Evolutionary conservation across 1,140 invertebrate genomes (phyloP).

Genomic region (Euwallacea fornicatus): DNA sequence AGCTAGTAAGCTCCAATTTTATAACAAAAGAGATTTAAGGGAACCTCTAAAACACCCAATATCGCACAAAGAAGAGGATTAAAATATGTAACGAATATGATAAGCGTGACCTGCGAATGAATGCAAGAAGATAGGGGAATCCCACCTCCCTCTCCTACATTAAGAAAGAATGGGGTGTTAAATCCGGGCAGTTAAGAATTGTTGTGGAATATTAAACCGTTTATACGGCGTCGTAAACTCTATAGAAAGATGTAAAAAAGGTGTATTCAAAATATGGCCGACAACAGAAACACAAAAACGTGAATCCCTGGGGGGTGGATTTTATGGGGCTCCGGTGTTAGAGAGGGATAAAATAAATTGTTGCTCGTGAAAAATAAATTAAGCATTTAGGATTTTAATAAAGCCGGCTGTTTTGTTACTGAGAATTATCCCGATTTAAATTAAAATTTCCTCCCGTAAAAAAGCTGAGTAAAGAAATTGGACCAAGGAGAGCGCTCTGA

Average conservation of each 20-base stretch:
- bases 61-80: neutral
- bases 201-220: slow-evolving; percentile 1
- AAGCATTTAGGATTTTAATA: neutral
- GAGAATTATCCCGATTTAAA: neutral
- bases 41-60: neutral
- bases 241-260: slow-evolving; percentile 1
- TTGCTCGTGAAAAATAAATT: slow-evolving; percentile 6
- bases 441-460: neutral
- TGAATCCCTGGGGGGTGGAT: neutral
- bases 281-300: neutral
- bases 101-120: neutral
- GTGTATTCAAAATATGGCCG: neutral
- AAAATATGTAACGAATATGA: neutral
- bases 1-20: neutral
- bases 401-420: neutral
- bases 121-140: neutral
- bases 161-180: neutral
- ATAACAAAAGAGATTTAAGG: neutral
- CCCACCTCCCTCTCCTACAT: neutral
- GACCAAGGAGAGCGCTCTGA: neutral
- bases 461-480: neutral
- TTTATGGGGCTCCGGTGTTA: neutral
- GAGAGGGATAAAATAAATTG: neutral
- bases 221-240: neutral
- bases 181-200: neutral